phyloP scores from a whole-genome alignment of 1,140 invertebrate genomes.

The Drosophila kurseongensis region DNA sequence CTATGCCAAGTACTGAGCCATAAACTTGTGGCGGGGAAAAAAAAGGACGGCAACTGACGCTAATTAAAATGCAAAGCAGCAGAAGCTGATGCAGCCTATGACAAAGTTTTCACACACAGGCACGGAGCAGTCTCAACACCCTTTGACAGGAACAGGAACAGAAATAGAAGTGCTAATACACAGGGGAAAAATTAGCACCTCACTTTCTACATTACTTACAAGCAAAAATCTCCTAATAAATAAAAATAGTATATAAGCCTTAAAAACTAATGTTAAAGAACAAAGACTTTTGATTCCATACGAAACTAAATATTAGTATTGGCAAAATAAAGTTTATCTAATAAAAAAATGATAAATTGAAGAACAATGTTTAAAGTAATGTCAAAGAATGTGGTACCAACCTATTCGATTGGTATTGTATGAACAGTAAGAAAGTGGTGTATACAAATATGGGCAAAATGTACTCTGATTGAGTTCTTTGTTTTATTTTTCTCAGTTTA shows the following conservation, averaged over 20 bases:
- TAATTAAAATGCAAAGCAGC: conserved; percentile 77
- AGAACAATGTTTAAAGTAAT: too few species aligned
- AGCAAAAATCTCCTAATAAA: too few species aligned
- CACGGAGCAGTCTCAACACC: not conserved
- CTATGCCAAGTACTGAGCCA: conserved; percentile 56
- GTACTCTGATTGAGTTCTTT: not conserved
- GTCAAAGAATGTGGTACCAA: too few species aligned
- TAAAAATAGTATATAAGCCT: too few species aligned
- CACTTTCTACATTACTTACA: too few species aligned
- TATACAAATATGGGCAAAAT: not conserved
- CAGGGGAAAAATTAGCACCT: not conserved
- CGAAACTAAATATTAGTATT: too few species aligned
- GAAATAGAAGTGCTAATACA: conserved; percentile 1
- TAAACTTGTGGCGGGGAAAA: conserved; percentile 3
- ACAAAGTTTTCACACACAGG: conserved; percentile 51
- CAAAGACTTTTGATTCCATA: too few species aligned
- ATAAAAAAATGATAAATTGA: too few species aligned
- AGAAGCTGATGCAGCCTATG: conserved; percentile 28
- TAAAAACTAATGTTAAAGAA: too few species aligned
- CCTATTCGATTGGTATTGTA: too few species aligned
- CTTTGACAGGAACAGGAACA: not conserved
- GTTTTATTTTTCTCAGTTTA: conserved; percentile 11
- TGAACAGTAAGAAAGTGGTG: too few species aligned
- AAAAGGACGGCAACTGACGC: conserved; percentile 43
- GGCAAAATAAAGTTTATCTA: too few species aligned